phyloP scores from a whole-genome alignment of 2,113 vertebrate genomes.

The Raja brachyura region DNA sequence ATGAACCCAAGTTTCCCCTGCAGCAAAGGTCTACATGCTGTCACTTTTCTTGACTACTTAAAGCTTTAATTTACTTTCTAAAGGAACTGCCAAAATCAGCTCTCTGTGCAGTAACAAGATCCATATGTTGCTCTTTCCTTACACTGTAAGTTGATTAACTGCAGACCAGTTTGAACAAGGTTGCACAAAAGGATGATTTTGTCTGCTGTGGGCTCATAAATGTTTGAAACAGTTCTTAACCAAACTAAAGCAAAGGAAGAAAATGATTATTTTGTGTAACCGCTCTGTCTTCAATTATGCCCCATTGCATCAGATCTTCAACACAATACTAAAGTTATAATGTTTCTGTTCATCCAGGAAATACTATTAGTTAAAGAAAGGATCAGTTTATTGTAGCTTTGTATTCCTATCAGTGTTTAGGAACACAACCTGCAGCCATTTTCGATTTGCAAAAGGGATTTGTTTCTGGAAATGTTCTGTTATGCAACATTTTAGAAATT shows the following conservation, averaged over 20 bases:
- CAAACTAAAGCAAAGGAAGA: constrained; percentile 8
- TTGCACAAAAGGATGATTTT: constrained; percentile 38
- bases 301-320: background rate
- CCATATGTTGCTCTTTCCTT: constrained; percentile 35
- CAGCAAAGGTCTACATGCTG: constrained; percentile 25
- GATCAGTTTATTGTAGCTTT: background rate
- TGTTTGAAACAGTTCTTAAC: constrained; percentile 6
- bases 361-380: background rate
- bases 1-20: constrained; percentile 23
- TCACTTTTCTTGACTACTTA: constrained; percentile 32
- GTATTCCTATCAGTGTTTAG: background rate
- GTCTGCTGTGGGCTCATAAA: constrained; percentile 35
- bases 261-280: constrained; percentile 18
- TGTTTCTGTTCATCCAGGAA: constrained; percentile 17
- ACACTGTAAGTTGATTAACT: constrained; percentile 26
- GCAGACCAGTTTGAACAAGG: constrained; percentile 33
- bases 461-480: background rate
- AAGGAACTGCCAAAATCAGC: constrained; percentile 33
- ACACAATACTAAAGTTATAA: constrained; percentile 30
- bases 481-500: background rate
- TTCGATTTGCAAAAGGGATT: background rate
- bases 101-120: constrained; percentile 27
- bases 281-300: constrained; percentile 30
- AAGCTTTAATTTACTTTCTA: constrained; percentile 36
- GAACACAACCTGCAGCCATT: background rate